Conservation (phyloP, 2,113 vertebrate species). For the Platysteira castanea region DNA sequence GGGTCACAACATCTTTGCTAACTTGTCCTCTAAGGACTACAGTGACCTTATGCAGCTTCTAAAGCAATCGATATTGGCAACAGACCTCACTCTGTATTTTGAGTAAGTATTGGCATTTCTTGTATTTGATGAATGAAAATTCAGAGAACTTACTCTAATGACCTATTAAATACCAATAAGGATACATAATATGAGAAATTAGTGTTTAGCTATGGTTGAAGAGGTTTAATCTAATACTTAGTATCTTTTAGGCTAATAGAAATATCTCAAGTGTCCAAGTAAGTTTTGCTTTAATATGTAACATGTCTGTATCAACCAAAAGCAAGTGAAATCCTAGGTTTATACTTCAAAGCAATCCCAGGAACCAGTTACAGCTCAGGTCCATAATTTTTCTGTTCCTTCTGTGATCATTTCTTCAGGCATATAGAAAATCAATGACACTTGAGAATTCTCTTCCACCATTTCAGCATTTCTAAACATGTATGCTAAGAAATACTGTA, state of each 20-base stretch:
- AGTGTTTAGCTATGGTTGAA: conserved; percentile 24
- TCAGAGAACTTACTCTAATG: conserved; percentile 53
- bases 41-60: conserved; percentile 98
- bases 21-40: conserved; percentile 95
- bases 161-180: conserved; percentile 49
- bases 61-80: conserved; percentile 97
- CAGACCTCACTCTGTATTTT: conserved; percentile 97
- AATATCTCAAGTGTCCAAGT: not conserved
- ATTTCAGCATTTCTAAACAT: not conserved
- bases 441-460: not conserved
- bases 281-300: not conserved
- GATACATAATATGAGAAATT: conserved; percentile 7
- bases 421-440: not conserved
- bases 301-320: not conserved
- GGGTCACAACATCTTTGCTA: conserved; percentile 99
- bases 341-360: not conserved
- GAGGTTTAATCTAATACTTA: conserved; percentile 34
- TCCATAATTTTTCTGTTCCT: not conserved
- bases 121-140: conserved; percentile 68
- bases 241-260: not conserved
- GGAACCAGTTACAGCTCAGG: not conserved
- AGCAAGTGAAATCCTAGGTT: not conserved
- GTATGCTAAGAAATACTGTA: not conserved
- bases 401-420: not conserved
- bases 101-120: conserved; percentile 85